These are phyloP conservation scores for Polylopha cassiicola DNA, from an alignment of 2,888 invertebrate species.

Conservation along the genomic window DNA sequence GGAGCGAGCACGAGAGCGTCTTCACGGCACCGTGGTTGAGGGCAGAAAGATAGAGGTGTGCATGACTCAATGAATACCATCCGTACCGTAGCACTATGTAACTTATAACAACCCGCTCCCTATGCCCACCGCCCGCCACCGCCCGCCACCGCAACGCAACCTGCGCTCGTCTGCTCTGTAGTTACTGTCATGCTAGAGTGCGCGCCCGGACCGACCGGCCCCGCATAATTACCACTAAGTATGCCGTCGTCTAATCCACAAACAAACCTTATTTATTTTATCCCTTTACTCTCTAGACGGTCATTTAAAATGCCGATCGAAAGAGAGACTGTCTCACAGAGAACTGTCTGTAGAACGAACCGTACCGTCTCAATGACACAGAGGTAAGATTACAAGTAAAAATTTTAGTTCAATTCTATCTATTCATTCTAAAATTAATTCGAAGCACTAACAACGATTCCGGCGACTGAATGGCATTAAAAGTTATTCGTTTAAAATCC, in stretches of 20 bases:
- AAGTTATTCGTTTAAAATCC: slow-evolving; percentile 16
- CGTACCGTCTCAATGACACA: slow-evolving; percentile 70
- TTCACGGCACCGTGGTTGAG: slow-evolving; percentile 99
- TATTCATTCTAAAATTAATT: slow-evolving; percentile 31
- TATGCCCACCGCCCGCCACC: slow-evolving; percentile 58
- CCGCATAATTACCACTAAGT: slow-evolving; percentile 68
- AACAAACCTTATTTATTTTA: slow-evolving; percentile 78
- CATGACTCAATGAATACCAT: slow-evolving; percentile 86
- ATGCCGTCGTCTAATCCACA: slow-evolving; percentile 66
- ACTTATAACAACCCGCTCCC: slow-evolving; percentile 81
- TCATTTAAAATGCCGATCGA: slow-evolving; percentile 80
- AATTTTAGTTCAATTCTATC: slow-evolving; percentile 55
- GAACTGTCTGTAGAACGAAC: slow-evolving; percentile 77
- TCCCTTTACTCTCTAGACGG: slow-evolving; percentile 82
- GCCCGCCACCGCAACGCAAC: slow-evolving; percentile 56
- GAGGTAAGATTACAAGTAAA: slow-evolving; percentile 72
- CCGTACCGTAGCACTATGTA: slow-evolving; percentile 78
- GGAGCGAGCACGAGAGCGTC: slow-evolving; percentile 99
- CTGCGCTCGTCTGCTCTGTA: slow-evolving; percentile 77
- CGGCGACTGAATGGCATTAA: slow-evolving; percentile 29
- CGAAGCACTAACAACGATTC: slow-evolving; percentile 31
- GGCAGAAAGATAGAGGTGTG: slow-evolving; percentile 99
- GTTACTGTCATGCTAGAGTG: slow-evolving; percentile 73
- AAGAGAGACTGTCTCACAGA: slow-evolving; percentile 76
- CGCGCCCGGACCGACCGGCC: slow-evolving; percentile 33